Conservation (phyloP, 1,140 invertebrate species). For the Drosophila murphyi region DNA sequence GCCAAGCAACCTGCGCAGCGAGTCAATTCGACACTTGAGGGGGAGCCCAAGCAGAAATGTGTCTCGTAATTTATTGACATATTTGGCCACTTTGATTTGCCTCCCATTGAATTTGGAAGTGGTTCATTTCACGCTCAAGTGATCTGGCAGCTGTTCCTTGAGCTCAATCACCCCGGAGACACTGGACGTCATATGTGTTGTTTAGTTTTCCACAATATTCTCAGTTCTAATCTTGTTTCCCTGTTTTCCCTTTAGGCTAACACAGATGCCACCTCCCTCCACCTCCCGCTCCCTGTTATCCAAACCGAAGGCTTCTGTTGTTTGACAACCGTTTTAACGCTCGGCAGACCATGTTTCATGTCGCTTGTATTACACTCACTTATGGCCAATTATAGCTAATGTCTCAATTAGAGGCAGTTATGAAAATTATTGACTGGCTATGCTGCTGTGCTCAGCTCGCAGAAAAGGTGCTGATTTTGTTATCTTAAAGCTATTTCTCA, state of each 20-base stretch:
- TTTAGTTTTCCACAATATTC: constrained; percentile 24
- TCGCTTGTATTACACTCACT: constrained; percentile 70
- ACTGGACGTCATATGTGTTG: constrained; percentile 30
- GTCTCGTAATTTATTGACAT: constrained; percentile 71
- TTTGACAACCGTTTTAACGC: constrained; percentile 64
- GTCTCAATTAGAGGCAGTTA: constrained; percentile 81
- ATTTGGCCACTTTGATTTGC: constrained; percentile 65
- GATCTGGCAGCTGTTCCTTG: constrained; percentile 49
- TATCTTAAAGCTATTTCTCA: constrained; percentile 17
- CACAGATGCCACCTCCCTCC: constrained; percentile 17
- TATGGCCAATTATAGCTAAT: constrained; percentile 77
- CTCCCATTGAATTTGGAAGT: constrained; percentile 35
- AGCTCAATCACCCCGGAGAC: constrained; percentile 50
- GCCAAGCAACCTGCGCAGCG: background rate
- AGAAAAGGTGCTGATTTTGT: constrained; percentile 18
- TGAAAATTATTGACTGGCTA: constrained; percentile 77
- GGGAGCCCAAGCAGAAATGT: constrained; percentile 35
- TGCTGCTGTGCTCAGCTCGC: constrained; percentile 20
- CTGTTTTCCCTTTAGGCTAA: constrained; percentile 33
- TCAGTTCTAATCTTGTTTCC: background rate
- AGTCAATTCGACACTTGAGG: constrained; percentile 79
- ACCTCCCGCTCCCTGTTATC: constrained; percentile 41
- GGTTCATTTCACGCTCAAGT: constrained; percentile 66
- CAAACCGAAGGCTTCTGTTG: constrained; percentile 32
- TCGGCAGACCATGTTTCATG: constrained; percentile 37